Percentiles rank a stretch among this genome's conserved stretches.
Evolutionary conservation across 2,888 invertebrate genomes (phyloP).

Genomic region (Crossocerus cetratus): DNA sequence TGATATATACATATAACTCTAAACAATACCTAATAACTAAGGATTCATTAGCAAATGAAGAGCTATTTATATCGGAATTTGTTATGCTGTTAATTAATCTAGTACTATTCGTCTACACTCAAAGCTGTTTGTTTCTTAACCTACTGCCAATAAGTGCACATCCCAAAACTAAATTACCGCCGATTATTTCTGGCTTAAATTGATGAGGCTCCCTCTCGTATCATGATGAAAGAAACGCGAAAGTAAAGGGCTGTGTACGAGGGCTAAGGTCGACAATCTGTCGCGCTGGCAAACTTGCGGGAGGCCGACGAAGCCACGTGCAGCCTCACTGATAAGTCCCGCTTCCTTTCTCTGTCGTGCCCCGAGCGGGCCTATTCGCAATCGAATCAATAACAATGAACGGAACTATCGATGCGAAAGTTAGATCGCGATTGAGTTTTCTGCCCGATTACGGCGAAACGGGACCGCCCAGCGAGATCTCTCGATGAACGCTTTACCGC

Average conservation of each 20-base stretch:
- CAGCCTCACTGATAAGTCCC: slow-evolving; percentile 27
- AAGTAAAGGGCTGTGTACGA: neutral
- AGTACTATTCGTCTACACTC: no score
- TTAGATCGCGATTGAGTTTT: slow-evolving; percentile 63
- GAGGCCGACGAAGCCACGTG: slow-evolving; percentile 23
- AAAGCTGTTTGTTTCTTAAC: no score
- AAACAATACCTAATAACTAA: no score
- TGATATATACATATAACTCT: no score
- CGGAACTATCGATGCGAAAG: slow-evolving; percentile 61
- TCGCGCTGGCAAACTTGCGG: slow-evolving; percentile 6
- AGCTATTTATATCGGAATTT: no score
- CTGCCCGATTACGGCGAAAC: slow-evolving; percentile 61
- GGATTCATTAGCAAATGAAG: no score
- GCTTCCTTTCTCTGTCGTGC: slow-evolving; percentile 36
- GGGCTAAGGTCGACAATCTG: slow-evolving; percentile 6
- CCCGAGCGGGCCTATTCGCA: slow-evolving; percentile 40
- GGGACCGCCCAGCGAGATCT: slow-evolving; percentile 63
- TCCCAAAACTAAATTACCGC: no score
- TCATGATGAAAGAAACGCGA: no score
- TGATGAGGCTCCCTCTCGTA: no score
- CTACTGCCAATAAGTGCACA: no score
- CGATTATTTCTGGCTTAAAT: no score
- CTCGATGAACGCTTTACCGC: slow-evolving; percentile 54
- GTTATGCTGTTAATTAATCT: no score
- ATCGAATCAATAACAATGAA: slow-evolving; percentile 62